Base-by-base conservation (phyloP, 2,797 vertebrate species). In the Siniperca scherzeri region DNA sequence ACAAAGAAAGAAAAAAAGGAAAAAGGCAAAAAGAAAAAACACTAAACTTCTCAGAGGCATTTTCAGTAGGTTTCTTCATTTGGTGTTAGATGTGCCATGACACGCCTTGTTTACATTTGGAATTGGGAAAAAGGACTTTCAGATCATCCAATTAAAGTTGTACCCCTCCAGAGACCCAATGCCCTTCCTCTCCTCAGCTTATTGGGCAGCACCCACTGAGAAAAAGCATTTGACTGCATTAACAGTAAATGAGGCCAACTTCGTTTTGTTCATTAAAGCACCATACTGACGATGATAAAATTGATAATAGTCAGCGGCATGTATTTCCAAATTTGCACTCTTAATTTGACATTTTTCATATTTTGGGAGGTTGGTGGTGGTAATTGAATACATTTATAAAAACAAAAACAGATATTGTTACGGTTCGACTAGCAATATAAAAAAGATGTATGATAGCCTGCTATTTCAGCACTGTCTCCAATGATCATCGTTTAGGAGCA, bases 151-250 rank as follows among this genome's bases (percentile, higher is more conserved):
- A 95, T 95, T 96, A 95, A 93, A 94, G 91, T 90, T 90, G 91
- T 93, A 83, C 91, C 93, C 94, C 94, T 94, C 94, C 89, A 91
- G 95, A 95, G 94, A 93, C 94, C 94, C 87, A 27, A 77, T 91
- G 91, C 92, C 93, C 94, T 92, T 94, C 88, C 92, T 92, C 91
- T 91, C 74, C 80, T 91, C 91, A 94, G 92, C 91, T 95, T 94
- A 94, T 94, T 95, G 94, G 92, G 90, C 92, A 91, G 91, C 94
- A 92, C 94, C 94, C 94, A 94, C 94, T 94, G 94, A 91, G 93
- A 95, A 95, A 95, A 94, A 87, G 91, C 93, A 95, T 95, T 95
- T 94, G 94, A 92, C 91, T 94, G 93, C 92, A 94, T 94, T 96
- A 95, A 95, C 92, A 90, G 90, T 88, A 95, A 95, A 95, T 94